phyloP scores from a whole-genome alignment of 2,888 invertebrate species.

The Cantharis flavilabris region DNA sequence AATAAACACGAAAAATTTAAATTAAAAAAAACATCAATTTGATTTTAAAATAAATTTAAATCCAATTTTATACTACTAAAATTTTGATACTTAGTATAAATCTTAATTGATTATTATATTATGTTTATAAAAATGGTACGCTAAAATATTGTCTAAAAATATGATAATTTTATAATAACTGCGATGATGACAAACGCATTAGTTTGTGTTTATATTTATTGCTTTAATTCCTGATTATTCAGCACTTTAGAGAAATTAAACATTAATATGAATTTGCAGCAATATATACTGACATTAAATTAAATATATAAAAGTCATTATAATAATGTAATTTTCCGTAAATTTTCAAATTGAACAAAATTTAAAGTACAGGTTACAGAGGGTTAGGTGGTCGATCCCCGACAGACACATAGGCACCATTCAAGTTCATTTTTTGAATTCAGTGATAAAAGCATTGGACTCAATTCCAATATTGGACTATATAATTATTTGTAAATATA shows the following conservation, averaged over 20 bases:
- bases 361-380: neutral
- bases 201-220: neutral
- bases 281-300: neutral
- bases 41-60: neutral
- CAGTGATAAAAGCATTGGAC: too few species aligned
- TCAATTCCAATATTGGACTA: too few species aligned
- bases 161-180: neutral
- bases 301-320: too few species aligned
- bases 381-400: neutral
- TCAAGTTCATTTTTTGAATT: too few species aligned
- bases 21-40: neutral
- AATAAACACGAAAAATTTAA: neutral
- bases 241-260: neutral
- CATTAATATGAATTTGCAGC: neutral
- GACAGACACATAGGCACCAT: too few species aligned
- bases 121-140: too few species aligned
- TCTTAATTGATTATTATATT: too few species aligned
- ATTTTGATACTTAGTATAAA: neutral
- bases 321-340: neutral
- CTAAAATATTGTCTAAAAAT: too few species aligned
- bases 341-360: neutral
- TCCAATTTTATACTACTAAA: too few species aligned
- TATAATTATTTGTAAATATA: too few species aligned
- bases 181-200: neutral
- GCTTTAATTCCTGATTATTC: neutral